Conservation (phyloP, 2,113 vertebrate species). For the Egretta garzetta region DNA sequence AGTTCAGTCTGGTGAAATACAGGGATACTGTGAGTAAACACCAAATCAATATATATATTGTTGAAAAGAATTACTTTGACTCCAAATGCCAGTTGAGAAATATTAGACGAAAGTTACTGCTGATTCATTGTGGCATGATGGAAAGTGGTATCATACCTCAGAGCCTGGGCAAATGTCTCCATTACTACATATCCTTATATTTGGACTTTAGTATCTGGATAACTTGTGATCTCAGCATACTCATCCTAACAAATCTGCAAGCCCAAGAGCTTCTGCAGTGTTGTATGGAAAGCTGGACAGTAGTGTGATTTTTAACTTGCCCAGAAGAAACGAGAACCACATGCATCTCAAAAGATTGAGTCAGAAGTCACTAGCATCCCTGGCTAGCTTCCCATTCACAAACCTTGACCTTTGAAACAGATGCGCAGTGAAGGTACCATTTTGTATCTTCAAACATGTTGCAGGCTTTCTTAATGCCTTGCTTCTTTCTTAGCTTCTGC, state of each 20-base stretch:
- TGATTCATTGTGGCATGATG: background rate
- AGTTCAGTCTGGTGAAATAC: conserved; percentile 80
- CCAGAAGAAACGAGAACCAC: background rate
- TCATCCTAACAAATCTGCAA: background rate
- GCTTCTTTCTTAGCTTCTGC: background rate
- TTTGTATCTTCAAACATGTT: background rate
- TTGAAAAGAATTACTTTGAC: background rate
- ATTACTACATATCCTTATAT: background rate
- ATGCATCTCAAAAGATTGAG: background rate
- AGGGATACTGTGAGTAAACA: conserved; percentile 85
- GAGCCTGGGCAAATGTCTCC: background rate
- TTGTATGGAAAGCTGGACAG: background rate
- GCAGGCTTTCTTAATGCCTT: background rate
- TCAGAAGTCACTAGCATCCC: background rate
- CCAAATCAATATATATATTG: background rate
- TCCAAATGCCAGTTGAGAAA: background rate
- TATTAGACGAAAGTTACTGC: background rate
- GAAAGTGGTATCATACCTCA: background rate
- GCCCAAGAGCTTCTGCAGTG: background rate
- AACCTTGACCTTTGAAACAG: background rate
- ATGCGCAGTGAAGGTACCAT: background rate
- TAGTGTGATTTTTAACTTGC: background rate
- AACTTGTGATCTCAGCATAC: background rate
- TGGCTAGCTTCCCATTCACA: background rate
- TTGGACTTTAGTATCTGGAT: background rate